Evolutionary conservation across 2,797 vertebrate genomes (phyloP).

Genomic region (Arnoldichthys spilopterus): DNA sequence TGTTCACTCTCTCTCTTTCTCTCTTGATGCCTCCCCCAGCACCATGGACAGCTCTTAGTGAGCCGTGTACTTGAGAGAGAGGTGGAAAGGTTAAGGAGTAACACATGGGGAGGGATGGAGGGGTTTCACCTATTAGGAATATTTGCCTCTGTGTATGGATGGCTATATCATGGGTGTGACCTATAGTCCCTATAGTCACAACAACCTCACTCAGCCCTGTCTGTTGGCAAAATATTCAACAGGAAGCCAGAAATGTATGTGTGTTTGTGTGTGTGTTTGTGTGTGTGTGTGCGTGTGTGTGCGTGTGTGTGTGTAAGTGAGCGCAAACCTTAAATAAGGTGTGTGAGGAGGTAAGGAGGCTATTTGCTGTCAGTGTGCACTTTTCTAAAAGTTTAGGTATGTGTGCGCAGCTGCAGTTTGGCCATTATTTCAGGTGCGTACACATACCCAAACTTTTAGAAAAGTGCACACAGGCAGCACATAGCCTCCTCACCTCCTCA

Average conservation of each 20-base stretch:
- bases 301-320: neutral
- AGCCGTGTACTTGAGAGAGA: slow-evolving; percentile 24
- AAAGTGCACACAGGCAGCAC: too few species aligned
- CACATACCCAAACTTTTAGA: too few species aligned
- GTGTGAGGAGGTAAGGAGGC: too few species aligned
- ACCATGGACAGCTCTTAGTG: slow-evolving; percentile 51
- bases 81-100: slow-evolving; percentile 10
- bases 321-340: too few species aligned
- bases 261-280: too few species aligned
- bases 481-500: too few species aligned
- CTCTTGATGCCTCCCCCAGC: slow-evolving; percentile 56
- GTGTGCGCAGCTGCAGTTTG: slow-evolving; percentile 21
- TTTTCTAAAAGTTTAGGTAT: too few species aligned
- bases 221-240: slow-evolving; percentile 27
- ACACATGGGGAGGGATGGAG: neutral
- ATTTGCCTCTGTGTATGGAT: slow-evolving; percentile 13
- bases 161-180: slow-evolving; percentile 44
- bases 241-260: slow-evolving; percentile 14
- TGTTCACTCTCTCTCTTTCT: slow-evolving; percentile 54
- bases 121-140: neutral
- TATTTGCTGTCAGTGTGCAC: too few species aligned
- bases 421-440: too few species aligned
- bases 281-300: slow-evolving; percentile 10
- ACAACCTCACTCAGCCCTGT: slow-evolving; percentile 27
- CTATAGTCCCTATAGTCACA: slow-evolving; percentile 59